A percentile compares a stretch with the other conserved stretches of the same genome.
These are phyloP conservation scores for Gymnogyps californianus DNA, from an alignment of 2,113 vertebrate genomes.

Conservation along the genomic window DNA sequence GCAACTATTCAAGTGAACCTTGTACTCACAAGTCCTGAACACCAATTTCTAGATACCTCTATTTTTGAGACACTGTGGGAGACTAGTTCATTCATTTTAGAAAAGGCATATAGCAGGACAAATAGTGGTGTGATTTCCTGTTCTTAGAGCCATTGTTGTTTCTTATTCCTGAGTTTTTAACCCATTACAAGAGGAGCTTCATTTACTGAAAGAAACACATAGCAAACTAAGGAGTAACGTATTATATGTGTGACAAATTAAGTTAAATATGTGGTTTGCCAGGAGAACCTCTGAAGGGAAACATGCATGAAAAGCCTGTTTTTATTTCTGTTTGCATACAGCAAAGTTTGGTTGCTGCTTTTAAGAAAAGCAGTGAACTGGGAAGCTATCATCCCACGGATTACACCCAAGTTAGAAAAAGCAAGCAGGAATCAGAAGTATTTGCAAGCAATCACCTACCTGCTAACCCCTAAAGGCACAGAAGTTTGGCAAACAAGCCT, in stretches of 20 bases:
- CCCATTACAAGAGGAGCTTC: background rate
- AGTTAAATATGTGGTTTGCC: background rate
- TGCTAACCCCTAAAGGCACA: background rate
- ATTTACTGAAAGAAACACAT: background rate
- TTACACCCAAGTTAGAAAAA: background rate
- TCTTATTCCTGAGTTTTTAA: background rate
- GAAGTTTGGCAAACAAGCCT: background rate
- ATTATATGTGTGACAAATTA: background rate
- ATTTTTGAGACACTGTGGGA: background rate
- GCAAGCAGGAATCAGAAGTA: background rate
- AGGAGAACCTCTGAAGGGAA: background rate
- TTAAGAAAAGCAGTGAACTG: background rate
- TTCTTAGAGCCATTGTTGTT: background rate
- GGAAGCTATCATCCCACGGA: background rate
- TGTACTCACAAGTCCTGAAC: background rate
- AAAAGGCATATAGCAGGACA: conserved; percentile 12
- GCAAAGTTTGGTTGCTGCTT: background rate
- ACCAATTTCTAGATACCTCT: background rate
- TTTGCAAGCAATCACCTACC: background rate
- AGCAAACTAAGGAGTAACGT: background rate
- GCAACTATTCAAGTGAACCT: conserved; percentile 38
- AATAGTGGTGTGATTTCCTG: background rate
- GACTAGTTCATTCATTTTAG: background rate
- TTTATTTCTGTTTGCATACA: background rate
- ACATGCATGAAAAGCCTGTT: background rate